Evolutionary conservation across 2,113 vertebrate genomes (phyloP).

Genomic region (Takifugu flavidus): DNA sequence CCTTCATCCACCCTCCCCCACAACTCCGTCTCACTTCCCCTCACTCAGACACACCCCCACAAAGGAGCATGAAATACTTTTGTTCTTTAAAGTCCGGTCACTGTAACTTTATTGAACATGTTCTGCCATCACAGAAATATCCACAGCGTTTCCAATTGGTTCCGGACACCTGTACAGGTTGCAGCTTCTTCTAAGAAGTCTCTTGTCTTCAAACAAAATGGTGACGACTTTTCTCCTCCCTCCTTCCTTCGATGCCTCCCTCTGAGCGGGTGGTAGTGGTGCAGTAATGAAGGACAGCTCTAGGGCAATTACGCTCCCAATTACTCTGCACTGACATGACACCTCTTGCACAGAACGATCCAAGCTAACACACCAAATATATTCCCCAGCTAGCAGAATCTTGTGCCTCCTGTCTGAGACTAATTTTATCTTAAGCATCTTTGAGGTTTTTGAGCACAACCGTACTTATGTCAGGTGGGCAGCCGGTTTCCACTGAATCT

Average conservation of each 20-base stretch:
- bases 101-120: neutral
- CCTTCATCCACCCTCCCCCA: slow-evolving; percentile 57
- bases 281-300: slow-evolving; percentile 56
- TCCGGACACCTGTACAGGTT: neutral
- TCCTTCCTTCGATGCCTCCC: slow-evolving; percentile 10
- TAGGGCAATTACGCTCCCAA: slow-evolving; percentile 52
- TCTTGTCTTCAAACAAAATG: slow-evolving; percentile 46
- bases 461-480: neutral
- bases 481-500: no score
- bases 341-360: slow-evolving; percentile 30
- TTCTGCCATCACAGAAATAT: neutral
- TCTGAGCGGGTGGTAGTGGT: slow-evolving; percentile 26
- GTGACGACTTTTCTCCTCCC: slow-evolving; percentile 11
- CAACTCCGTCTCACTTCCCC: slow-evolving; percentile 62
- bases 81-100: no score
- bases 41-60: slow-evolving; percentile 65
- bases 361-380: neutral
- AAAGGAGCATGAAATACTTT: neutral
- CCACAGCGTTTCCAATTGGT: no score
- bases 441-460: no score
- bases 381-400: neutral
- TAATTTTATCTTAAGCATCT: neutral
- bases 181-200: slow-evolving; percentile 31
- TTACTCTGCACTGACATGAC: slow-evolving; percentile 42
- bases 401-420: neutral